These are phyloP conservation scores for Tortrix viridana DNA, from an alignment of 2,888 invertebrate species.

Conservation along the genomic window DNA sequence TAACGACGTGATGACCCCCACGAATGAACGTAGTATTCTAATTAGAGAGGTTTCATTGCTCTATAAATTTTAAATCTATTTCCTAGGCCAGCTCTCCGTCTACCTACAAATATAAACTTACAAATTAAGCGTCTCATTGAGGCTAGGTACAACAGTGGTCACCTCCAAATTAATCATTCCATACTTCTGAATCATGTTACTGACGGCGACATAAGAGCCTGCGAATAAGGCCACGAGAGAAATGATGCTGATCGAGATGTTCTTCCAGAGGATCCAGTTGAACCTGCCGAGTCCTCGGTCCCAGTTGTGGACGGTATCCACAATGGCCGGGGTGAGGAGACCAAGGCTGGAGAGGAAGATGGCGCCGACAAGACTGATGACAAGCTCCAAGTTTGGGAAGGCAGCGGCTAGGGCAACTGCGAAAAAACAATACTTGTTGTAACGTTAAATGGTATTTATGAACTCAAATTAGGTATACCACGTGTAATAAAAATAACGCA, in stretches of 20 bases:
- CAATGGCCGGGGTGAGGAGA: constrained; percentile 88
- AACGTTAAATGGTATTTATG: no score
- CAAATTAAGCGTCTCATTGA: constrained; percentile 16
- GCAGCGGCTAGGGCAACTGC: constrained; percentile 89
- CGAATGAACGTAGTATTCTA: no score
- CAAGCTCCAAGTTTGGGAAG: constrained; percentile 92
- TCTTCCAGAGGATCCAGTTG: constrained; percentile 89
- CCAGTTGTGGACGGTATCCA: constrained; percentile 89
- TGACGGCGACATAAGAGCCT: constrained; percentile 72
- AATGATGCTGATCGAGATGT: constrained; percentile 75
- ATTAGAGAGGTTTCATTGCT: no score
- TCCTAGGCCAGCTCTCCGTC: no score
- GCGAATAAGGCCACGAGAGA: constrained; percentile 70
- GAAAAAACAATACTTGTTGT: constrained; percentile 42
- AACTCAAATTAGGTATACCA: no score
- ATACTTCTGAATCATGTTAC: constrained; percentile 64
- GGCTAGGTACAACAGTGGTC: constrained; percentile 27
- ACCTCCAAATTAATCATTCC: constrained; percentile 27
- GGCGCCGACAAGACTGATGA: constrained; percentile 95
- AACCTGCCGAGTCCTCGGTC: constrained; percentile 84
- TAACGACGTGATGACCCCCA: no score
- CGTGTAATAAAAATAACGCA: no score
- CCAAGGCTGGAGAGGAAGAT: constrained; percentile 89
- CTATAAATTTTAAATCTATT: no score
- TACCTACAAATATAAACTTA: constrained; percentile 4